Evolutionary conservation across 1,140 invertebrate genomes (phyloP).

Genomic region (Galendromus occidentalis): DNA sequence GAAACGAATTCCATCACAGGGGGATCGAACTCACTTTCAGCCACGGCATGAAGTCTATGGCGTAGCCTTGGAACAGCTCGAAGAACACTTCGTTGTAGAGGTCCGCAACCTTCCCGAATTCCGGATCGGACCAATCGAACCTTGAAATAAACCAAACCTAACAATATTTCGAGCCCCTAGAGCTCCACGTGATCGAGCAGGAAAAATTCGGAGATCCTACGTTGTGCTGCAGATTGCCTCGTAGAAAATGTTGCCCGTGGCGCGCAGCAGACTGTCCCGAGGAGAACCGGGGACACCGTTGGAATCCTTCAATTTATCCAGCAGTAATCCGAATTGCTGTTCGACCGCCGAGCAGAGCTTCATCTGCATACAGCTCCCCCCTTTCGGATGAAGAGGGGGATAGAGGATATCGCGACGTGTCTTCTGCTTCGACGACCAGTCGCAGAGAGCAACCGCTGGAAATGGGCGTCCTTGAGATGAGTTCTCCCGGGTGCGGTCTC

Average conservation of each 20-base stretch:
- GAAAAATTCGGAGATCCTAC: background rate
- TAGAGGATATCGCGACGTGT: constrained; percentile 50
- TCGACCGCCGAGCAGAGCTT: background rate
- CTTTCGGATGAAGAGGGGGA: constrained; percentile 49
- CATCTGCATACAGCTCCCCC: constrained; percentile 5
- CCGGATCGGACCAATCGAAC: constrained; percentile 42
- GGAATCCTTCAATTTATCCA: constrained; percentile 14
- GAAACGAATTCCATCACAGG: background rate
- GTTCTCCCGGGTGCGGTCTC: no score
- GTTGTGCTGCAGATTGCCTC: constrained; percentile 54
- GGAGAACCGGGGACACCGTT: constrained; percentile 15
- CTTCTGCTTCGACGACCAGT: constrained; percentile 62
- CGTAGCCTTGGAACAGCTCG: constrained; percentile 67
- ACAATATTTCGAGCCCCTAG: background rate
- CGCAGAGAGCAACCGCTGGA: constrained; percentile 59
- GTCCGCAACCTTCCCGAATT: constrained; percentile 42
- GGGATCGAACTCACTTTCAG: constrained; percentile 28
- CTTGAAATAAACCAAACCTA: constrained; percentile 21
- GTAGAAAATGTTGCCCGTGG: constrained; percentile 61
- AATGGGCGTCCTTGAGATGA: constrained; percentile 27
- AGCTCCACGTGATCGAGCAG: background rate
- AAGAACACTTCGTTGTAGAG: constrained; percentile 68
- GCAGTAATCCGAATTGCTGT: constrained; percentile 11
- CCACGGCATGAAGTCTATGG: constrained; percentile 69
- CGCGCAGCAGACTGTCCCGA: constrained; percentile 36